Conservation (phyloP, 2,113 vertebrate genomes). For the Chitala chitala region DNA sequence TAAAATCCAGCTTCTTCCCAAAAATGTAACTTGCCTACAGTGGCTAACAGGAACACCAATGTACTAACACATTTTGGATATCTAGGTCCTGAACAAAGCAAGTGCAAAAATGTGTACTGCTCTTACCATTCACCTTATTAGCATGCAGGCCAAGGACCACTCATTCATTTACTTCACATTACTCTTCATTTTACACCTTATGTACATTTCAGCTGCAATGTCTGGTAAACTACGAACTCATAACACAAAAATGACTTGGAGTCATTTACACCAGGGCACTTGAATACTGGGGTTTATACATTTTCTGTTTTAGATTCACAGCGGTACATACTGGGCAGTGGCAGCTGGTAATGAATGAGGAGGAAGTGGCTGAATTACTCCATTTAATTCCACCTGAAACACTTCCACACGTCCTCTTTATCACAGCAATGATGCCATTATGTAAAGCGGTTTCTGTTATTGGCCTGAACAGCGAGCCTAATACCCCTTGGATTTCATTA, state of each 20-base stretch:
- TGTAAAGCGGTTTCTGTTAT: not conserved
- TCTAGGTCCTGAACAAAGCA: not conserved
- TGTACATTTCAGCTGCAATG: no score
- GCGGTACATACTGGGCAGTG: not conserved
- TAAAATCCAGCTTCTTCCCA: not conserved
- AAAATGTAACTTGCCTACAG: not conserved
- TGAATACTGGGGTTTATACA: not conserved
- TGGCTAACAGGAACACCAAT: no score
- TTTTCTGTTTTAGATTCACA: not conserved
- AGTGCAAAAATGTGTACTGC: not conserved
- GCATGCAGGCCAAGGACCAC: not conserved
- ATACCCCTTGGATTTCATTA: not conserved
- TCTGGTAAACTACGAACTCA: no score
- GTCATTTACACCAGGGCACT: not conserved
- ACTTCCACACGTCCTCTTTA: not conserved
- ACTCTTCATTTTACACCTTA: no score
- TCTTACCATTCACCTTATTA: not conserved
- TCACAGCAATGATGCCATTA: not conserved
- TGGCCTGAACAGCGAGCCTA: not conserved
- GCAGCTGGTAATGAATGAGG: slow-evolving; percentile 12
- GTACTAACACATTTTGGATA: not conserved
- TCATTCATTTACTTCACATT: no score
- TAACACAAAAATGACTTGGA: not conserved
- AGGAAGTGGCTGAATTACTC: slow-evolving; percentile 5
- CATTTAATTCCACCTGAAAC: slow-evolving; percentile 19